Conservation (phyloP, 2,888 invertebrate species). For the Brachypterus glaber region DNA sequence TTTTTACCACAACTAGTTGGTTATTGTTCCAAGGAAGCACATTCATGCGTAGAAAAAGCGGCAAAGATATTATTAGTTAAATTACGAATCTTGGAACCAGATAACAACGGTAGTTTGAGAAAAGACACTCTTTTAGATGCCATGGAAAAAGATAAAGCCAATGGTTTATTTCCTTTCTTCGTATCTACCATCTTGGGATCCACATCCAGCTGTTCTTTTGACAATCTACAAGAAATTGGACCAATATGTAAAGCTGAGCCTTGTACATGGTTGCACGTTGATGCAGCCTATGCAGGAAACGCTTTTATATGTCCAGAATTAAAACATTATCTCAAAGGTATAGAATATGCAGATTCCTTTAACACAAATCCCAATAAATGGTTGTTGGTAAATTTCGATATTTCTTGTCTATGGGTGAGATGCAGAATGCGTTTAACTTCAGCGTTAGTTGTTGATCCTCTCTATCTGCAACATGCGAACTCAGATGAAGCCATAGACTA, state of each 20-base stretch:
- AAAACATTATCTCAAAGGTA: conserved; percentile 52
- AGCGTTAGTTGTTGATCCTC: conserved; percentile 76
- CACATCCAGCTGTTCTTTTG: conserved; percentile 75
- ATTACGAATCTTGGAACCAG: conserved; percentile 60
- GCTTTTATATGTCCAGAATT: conserved; percentile 80
- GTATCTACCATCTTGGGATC: conserved; percentile 76
- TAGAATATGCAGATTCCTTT: conserved; percentile 74
- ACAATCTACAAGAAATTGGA: conserved; percentile 69
- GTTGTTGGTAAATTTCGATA: conserved; percentile 77
- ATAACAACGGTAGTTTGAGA: conserved; percentile 55
- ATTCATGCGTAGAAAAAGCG: conserved; percentile 70
- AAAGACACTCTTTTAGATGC: conserved; percentile 53
- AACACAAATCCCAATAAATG: conserved; percentile 86
- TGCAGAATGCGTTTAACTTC: conserved; percentile 68
- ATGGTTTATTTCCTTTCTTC: conserved; percentile 73
- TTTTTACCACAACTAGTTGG: conserved; percentile 70
- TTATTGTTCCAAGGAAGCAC: conserved; percentile 63
- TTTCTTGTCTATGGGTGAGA: conserved; percentile 74
- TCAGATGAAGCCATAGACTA: conserved; percentile 60
- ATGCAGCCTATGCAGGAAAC: conserved; percentile 81
- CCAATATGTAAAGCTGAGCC: conserved; percentile 54
- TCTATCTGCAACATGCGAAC: conserved; percentile 77
- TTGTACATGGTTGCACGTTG: conserved; percentile 77
- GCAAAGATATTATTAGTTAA: conserved; percentile 69
- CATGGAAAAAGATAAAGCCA: conserved; percentile 61